Evolutionary conservation across 2,797 vertebrate species (phyloP).

Genomic region (Pseudochirops corinnae): DNA sequence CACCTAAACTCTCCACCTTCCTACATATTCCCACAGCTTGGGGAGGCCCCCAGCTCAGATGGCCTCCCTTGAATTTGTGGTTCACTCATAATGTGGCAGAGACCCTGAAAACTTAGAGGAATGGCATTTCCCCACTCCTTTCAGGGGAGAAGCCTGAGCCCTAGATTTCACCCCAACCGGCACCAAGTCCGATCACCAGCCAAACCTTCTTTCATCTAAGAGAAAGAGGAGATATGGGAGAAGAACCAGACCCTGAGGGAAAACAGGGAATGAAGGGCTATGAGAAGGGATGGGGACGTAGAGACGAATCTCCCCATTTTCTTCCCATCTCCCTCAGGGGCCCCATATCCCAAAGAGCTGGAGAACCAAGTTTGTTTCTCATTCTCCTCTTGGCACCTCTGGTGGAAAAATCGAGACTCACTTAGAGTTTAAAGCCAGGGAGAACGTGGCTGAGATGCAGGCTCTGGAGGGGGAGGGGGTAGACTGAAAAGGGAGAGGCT

Average conservation of each 20-base stretch:
- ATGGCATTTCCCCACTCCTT: not conserved
- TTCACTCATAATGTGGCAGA: not conserved
- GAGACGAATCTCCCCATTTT: not conserved
- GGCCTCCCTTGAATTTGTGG: not conserved
- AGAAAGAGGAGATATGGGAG: not conserved
- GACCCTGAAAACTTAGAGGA: not conserved
- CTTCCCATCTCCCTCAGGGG: not conserved
- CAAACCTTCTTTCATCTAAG: not conserved
- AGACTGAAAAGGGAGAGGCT: conserved; percentile 30
- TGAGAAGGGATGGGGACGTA: not conserved
- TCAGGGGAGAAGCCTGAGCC: not conserved
- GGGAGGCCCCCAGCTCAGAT: not conserved
- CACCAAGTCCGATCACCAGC: not conserved
- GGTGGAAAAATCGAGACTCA: conserved; percentile 76
- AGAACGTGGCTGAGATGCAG: conserved; percentile 56
- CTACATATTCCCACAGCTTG: too few relatives aligned
- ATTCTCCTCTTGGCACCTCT: conserved; percentile 71
- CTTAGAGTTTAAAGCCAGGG: conserved; percentile 52
- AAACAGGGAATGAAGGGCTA: not conserved
- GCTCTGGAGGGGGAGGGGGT: conserved; percentile 53
- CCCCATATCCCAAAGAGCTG: conserved; percentile 8
- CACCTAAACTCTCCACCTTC: not conserved
- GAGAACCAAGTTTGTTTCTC: conserved; percentile 60
- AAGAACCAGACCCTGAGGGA: not conserved
- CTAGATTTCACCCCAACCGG: not conserved